These are phyloP conservation scores for Scortum barcoo DNA, from an alignment of 2,113 vertebrate species.

Conservation along the genomic window DNA sequence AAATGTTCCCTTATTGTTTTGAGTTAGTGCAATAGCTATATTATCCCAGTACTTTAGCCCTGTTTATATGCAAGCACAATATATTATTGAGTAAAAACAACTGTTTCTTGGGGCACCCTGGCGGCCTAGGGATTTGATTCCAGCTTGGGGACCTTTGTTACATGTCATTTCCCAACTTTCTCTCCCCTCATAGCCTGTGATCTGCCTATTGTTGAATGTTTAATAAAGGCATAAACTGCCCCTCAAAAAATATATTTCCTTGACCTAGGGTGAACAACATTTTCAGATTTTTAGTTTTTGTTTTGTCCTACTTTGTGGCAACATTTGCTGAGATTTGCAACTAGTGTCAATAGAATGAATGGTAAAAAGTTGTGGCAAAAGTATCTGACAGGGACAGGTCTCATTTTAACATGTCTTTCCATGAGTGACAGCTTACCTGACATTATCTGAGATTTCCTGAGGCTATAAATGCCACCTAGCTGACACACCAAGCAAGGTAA, in stretches of 20 bases:
- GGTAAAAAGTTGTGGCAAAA: neutral
- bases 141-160: neutral
- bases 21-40: neutral
- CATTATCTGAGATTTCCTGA: conserved; percentile 34
- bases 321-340: neutral
- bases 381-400: neutral
- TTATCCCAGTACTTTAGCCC: neutral
- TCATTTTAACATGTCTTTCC: conserved; percentile 14
- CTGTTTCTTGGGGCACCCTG: neutral
- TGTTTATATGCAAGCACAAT: neutral
- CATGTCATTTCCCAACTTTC: neutral
- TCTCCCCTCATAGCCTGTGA: neutral
- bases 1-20: neutral
- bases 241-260: neutral
- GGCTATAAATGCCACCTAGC: conserved; percentile 24
- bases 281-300: neutral
- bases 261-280: neutral
- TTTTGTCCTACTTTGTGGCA: neutral
- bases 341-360: neutral
- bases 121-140: neutral
- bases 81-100: neutral
- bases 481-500: conserved; percentile 24
- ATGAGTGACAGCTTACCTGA: conserved; percentile 39
- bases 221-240: neutral
- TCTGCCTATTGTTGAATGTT: neutral